phyloP scores from a whole-genome alignment of 2,888 invertebrate species.

The Rotaria sp. region DNA sequence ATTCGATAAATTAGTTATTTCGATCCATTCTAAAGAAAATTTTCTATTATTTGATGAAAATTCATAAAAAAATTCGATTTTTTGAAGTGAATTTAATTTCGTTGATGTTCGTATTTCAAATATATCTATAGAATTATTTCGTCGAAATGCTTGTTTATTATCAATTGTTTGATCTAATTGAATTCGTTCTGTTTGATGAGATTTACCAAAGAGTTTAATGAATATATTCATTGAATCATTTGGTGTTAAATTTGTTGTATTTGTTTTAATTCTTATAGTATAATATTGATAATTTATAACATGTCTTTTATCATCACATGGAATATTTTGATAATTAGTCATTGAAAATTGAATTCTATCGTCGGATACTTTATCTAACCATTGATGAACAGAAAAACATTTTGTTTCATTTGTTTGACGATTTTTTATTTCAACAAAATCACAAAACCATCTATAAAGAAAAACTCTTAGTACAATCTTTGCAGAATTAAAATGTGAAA shows the following conservation, averaged over 20 bases:
- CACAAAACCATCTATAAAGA: neutral
- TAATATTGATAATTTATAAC: neutral
- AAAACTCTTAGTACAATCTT: neutral
- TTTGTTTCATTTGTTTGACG: neutral
- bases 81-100: neutral
- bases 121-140: neutral
- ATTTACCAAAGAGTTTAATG: neutral
- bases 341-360: neutral
- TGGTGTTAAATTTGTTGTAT: neutral
- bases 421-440: conserved; percentile 8
- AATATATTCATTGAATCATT: neutral
- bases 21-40: neutral
- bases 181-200: neutral
- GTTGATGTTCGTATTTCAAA: neutral
- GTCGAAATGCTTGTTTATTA: neutral
- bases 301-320: neutral
- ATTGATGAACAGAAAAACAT: conserved; percentile 2
- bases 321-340: neutral
- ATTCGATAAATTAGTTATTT: neutral
- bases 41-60: neutral
- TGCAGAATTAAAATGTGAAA: no score
- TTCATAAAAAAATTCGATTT: neutral
- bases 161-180: neutral
- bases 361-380: neutral
- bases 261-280: neutral